phyloP scores from a whole-genome alignment of 2,888 invertebrate species.

The Sinodicranocentrus sp. region DNA sequence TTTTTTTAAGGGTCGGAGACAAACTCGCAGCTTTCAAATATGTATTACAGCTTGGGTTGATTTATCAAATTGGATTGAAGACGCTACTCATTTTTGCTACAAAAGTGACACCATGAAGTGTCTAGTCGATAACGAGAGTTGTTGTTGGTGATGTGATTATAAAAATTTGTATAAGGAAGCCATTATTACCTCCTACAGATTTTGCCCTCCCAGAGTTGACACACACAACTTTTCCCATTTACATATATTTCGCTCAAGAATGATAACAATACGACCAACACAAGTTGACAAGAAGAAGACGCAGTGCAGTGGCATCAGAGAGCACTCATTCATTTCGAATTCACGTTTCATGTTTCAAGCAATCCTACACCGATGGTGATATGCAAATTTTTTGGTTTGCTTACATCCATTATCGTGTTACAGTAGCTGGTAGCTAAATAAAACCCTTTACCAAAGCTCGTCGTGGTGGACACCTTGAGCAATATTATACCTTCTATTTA shows the following conservation, averaged over 20 bases:
- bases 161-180: conserved; percentile 55
- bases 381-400: conserved; percentile 1
- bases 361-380: conserved; percentile 8
- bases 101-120: background rate
- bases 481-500: too few species aligned
- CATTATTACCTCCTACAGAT: conserved; percentile 60
- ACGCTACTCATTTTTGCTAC: background rate
- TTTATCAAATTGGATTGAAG: background rate
- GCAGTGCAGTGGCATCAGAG: too few species aligned
- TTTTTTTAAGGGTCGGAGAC: too few species aligned
- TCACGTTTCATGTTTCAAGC: conserved; percentile 9
- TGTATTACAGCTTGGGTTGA: too few species aligned
- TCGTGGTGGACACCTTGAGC: too few species aligned
- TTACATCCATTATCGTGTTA: too few species aligned
- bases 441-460: too few species aligned
- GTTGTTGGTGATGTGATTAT: conserved; percentile 45
- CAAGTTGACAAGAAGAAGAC: background rate
- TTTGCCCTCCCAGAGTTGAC: conserved; percentile 44
- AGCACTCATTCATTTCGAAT: background rate
- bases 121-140: conserved; percentile 37
- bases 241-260: background rate
- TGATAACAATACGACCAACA: background rate
- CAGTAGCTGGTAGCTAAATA: too few species aligned
- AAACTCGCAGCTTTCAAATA: too few species aligned
- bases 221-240: conserved; percentile 24